Evolutionary conservation across 2,113 vertebrate genomes (phyloP).

Genomic region (Nibea coibor): DNA sequence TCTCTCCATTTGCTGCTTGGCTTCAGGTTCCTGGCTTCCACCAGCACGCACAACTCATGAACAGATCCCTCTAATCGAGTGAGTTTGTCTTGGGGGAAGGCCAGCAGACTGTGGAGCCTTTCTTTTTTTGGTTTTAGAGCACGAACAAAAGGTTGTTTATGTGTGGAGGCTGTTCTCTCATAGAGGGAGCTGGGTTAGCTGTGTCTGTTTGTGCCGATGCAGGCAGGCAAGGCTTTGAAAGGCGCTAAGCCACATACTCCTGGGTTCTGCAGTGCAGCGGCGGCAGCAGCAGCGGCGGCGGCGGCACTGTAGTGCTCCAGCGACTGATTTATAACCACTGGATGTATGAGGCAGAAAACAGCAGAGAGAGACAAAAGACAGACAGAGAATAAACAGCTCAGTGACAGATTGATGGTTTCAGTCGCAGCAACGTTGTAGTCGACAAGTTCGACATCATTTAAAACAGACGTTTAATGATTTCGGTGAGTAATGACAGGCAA

Average conservation of each 20-base stretch:
- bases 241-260: constrained; percentile 52
- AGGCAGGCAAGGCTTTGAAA: constrained; percentile 78
- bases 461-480: constrained; percentile 13
- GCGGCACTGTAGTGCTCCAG: constrained; percentile 35
- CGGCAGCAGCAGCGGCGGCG: constrained; percentile 17
- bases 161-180: constrained; percentile 68
- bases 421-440: background rate
- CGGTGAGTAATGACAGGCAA: constrained; percentile 18
- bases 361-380: constrained; percentile 29
- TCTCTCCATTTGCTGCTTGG: constrained; percentile 27
- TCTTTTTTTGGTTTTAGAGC: constrained; percentile 71
- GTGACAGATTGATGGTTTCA: constrained; percentile 44
- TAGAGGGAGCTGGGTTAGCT: constrained; percentile 66
- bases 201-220: constrained; percentile 77
- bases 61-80: constrained; percentile 87
- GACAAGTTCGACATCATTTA: constrained; percentile 25
- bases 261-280: constrained; percentile 37
- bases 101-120: constrained; percentile 83
- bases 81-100: constrained; percentile 87
- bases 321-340: constrained; percentile 45
- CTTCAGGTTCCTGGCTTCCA: constrained; percentile 45
- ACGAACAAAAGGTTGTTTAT: constrained; percentile 87
- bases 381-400: constrained; percentile 37
- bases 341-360: constrained; percentile 37
- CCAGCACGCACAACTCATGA: constrained; percentile 66